Evolutionary conservation across 2,113 vertebrate genomes (phyloP).

Genomic region (Ophthalmotilapia sp.): DNA sequence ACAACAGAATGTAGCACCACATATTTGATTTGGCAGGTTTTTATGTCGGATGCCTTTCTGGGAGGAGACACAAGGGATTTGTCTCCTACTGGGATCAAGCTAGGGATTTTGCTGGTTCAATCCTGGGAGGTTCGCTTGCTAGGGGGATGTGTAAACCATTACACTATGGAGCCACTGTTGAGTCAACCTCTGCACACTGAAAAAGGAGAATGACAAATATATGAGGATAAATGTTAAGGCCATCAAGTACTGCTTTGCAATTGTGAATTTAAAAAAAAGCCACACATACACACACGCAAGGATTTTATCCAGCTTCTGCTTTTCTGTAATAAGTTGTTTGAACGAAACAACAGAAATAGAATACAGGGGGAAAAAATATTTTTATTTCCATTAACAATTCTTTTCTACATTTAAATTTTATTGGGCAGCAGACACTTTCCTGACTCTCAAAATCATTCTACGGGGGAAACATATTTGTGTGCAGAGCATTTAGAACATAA

Average conservation of each 20-base stretch:
- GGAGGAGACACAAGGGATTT: background rate
- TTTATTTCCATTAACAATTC: background rate
- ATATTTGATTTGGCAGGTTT: background rate
- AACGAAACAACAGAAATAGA: background rate
- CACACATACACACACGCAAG: background rate
- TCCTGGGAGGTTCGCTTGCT: background rate
- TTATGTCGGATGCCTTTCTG: background rate
- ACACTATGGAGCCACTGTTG: background rate
- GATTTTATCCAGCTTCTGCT: background rate
- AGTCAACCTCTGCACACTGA: background rate
- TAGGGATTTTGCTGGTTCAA: background rate
- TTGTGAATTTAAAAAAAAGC: background rate
- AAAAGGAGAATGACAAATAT: background rate
- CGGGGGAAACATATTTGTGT: conserved; percentile 15
- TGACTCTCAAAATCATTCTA: background rate
- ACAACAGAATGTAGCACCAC: background rate
- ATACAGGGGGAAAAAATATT: background rate
- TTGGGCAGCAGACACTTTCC: conserved; percentile 2
- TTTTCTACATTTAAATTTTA: background rate
- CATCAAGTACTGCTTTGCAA: background rate
- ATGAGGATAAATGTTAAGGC: background rate
- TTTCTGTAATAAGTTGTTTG: background rate
- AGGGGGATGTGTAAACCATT: background rate
- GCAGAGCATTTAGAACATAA: conserved; percentile 14
- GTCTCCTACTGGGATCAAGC: background rate